These are phyloP conservation scores for Ageneiosus marmoratus DNA, from an alignment of 2,113 vertebrate genomes.

Conservation along the genomic window DNA sequence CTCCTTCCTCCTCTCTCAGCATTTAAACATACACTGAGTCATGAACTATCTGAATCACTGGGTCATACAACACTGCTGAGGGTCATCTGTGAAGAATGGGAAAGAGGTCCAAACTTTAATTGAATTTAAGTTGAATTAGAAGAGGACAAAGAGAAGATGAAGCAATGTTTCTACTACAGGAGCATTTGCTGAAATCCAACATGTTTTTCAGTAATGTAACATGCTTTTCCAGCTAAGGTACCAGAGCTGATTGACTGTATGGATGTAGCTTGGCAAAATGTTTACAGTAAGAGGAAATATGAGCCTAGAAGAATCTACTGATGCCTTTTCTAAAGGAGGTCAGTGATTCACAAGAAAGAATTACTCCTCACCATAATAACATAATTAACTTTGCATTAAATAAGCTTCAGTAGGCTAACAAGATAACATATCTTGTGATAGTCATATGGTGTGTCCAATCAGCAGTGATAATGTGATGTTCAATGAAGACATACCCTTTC, in stretches of 20 bases:
- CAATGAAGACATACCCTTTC: background rate
- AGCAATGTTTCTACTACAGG: constrained; percentile 3
- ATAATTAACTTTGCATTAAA: background rate
- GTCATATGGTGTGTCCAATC: background rate
- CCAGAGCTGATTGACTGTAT: background rate
- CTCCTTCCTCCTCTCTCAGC: background rate
- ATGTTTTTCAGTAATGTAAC: background rate
- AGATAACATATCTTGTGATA: background rate
- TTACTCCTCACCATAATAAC: background rate
- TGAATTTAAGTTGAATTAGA: constrained; percentile 35
- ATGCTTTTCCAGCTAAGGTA: background rate
- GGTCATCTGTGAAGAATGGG: constrained; percentile 39
- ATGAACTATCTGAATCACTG: constrained; percentile 24
- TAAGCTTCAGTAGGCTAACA: background rate
- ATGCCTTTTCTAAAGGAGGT: background rate
- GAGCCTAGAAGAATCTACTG: background rate
- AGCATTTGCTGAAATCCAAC: background rate
- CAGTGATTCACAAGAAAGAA: background rate
- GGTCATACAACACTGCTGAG: constrained; percentile 32
- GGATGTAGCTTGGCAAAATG: too few species aligned
- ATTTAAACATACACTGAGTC: constrained; percentile 36
- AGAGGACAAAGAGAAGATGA: background rate
- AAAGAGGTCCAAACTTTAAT: constrained; percentile 30
- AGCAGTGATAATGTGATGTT: background rate
- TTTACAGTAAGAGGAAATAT: background rate